Conservation (phyloP, 1,140 invertebrate genomes). For the Olivierus martensii region DNA sequence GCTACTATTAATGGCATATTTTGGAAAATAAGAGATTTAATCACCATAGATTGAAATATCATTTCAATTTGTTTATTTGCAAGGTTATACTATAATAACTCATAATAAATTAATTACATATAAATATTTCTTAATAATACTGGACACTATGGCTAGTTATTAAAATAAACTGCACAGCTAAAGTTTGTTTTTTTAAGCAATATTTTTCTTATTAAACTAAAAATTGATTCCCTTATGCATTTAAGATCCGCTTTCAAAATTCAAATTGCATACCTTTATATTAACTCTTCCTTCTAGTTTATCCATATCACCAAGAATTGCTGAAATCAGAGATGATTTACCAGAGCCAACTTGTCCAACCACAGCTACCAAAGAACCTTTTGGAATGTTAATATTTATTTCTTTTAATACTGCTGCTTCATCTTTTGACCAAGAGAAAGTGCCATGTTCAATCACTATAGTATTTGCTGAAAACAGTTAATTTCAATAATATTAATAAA, state of each 20-base stretch:
- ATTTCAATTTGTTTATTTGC: no score
- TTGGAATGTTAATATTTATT: slow-evolving; percentile 21
- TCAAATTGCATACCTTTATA: slow-evolving; percentile 16
- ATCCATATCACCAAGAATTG: slow-evolving; percentile 43
- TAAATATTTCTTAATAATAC: no score
- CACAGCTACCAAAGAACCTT: slow-evolving; percentile 31
- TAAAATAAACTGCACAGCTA: no score
- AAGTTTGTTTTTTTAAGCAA: no score
- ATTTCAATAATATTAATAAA: neutral
- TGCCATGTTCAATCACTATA: slow-evolving; percentile 17
- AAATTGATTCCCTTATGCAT: neutral
- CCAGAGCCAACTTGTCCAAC: slow-evolving; percentile 35
- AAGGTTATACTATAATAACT: no score
- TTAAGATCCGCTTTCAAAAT: neutral
- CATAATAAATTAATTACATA: no score
- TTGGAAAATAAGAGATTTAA: no score
- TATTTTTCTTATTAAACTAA: no score
- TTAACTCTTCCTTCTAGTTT: slow-evolving; percentile 27
- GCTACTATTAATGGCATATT: no score
- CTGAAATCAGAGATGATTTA: slow-evolving; percentile 40
- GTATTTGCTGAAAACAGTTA: slow-evolving; percentile 1
- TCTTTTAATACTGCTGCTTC: slow-evolving; percentile 15
- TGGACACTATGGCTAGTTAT: no score
- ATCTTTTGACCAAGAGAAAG: slow-evolving; percentile 18
- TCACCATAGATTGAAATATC: no score